Percentiles rank a stretch among this genome's conserved stretches.
Conservation (phyloP, 2,888 invertebrate species). For the Zhuqinia jingwanae region DNA sequence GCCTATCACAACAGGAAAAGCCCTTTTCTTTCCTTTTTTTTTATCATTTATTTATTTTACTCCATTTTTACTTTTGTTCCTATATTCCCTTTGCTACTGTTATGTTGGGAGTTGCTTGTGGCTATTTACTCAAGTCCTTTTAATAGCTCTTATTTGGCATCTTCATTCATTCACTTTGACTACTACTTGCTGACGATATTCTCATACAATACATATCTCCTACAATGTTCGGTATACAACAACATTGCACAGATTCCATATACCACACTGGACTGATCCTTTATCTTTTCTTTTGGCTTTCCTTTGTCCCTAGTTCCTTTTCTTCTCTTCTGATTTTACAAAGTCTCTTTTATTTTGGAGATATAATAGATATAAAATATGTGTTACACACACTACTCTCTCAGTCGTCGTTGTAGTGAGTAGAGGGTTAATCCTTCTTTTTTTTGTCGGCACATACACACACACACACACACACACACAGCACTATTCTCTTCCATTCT, state of each 20-base stretch:
- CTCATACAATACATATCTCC: neutral
- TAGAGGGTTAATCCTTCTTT: conserved; percentile 8
- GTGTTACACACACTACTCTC: too few relatives aligned
- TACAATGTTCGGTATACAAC: neutral
- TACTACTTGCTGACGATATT: neutral
- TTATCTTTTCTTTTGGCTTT: conserved; percentile 29
- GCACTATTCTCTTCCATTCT: too few relatives aligned
- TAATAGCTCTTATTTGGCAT: conserved; percentile 50
- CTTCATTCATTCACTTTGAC: conserved; percentile 48
- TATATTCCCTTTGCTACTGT: neutral
- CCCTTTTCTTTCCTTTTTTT: conserved; percentile 3
- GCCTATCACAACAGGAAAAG: conserved; percentile 36
- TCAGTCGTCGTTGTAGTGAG: too few relatives aligned
- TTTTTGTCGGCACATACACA: neutral
- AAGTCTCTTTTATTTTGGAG: too few relatives aligned
- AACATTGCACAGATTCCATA: neutral
- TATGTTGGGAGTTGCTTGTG: too few relatives aligned
- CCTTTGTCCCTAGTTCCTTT: conserved; percentile 40
- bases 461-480: too few relatives aligned
- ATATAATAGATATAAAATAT: too few relatives aligned
- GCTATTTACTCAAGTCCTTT: conserved; percentile 54
- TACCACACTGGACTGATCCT: too few relatives aligned
- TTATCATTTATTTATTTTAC: conserved; percentile 24
- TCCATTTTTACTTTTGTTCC: conserved; percentile 11
- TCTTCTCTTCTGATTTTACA: conserved; percentile 4